These are phyloP conservation scores for Sarcophaga variegata DNA, from an alignment of 2,888 invertebrate genomes.

Conservation along the genomic window DNA sequence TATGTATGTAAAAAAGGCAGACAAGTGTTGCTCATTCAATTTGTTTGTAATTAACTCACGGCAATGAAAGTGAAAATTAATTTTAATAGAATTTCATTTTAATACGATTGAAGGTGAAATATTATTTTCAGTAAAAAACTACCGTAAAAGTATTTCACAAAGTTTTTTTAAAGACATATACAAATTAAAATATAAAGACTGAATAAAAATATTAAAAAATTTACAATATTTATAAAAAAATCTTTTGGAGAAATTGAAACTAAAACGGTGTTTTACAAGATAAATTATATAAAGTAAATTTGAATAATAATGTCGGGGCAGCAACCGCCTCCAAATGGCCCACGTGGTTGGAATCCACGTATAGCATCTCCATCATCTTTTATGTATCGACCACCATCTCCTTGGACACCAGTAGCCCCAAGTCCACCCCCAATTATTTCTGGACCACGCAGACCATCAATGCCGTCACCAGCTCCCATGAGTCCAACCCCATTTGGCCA, in stretches of 20 bases:
- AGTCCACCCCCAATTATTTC: slow-evolving; percentile 89
- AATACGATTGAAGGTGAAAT: slow-evolving; percentile 34
- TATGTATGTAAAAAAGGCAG: background rate
- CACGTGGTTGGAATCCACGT: slow-evolving; percentile 81
- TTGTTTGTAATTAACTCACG: slow-evolving; percentile 56
- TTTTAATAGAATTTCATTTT: slow-evolving; percentile 29
- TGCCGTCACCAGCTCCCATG: slow-evolving; percentile 77
- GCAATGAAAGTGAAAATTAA: slow-evolving; percentile 50
- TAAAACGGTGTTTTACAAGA: background rate
- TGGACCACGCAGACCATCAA: slow-evolving; percentile 83
- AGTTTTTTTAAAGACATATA: slow-evolving; percentile 6
- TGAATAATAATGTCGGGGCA: slow-evolving; percentile 80
- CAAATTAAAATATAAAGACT: slow-evolving; percentile 23
- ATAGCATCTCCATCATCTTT: slow-evolving; percentile 84
- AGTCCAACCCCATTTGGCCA: slow-evolving; percentile 77
- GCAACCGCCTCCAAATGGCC: slow-evolving; percentile 78
- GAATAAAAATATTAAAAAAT: slow-evolving; percentile 1
- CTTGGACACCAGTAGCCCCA: slow-evolving; percentile 85
- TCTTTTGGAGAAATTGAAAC: background rate
- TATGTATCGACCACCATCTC: slow-evolving; percentile 89
- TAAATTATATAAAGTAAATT: slow-evolving; percentile 3
- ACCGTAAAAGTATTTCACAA: background rate
- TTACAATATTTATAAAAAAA: slow-evolving; percentile 13
- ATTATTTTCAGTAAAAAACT: background rate
- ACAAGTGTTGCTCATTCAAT: slow-evolving; percentile 13